A percentile compares a stretch with the other conserved stretches of the same genome.
Conservation (phyloP, 2,888 invertebrate genomes). For the Acrobasis consociella region DNA sequence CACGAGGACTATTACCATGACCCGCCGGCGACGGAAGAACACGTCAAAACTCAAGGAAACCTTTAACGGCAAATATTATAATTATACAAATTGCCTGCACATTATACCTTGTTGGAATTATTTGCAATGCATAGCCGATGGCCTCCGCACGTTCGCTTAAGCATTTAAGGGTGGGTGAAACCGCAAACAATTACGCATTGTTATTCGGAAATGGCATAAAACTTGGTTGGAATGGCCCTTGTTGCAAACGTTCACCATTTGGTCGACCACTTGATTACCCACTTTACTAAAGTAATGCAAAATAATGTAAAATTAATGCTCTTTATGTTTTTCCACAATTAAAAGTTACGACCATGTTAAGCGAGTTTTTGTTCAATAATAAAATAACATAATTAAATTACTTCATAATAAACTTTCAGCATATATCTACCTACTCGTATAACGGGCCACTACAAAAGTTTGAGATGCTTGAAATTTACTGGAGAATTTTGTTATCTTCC, state of each 20-base stretch:
- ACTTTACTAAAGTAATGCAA: slow-evolving; percentile 4
- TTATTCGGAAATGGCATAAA: slow-evolving; percentile 26
- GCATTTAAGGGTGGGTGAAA: slow-evolving; percentile 37
- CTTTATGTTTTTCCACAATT: background rate
- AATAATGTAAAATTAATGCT: slow-evolving; percentile 6
- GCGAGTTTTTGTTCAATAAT: background rate
- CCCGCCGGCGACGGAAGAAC: slow-evolving; percentile 31
- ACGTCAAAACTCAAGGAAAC: slow-evolving; percentile 27
- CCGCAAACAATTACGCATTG: slow-evolving; percentile 36
- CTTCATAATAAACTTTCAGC: no score
- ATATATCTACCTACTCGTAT: no score
- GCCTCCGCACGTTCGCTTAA: slow-evolving; percentile 32
- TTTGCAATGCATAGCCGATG: slow-evolving; percentile 31
- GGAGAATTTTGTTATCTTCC: no score
- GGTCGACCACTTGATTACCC: slow-evolving; percentile 19
- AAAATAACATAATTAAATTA: no score
- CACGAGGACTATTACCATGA: background rate
- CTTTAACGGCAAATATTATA: slow-evolving; percentile 36
- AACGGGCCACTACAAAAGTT: no score
- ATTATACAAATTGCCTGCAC: slow-evolving; percentile 35
- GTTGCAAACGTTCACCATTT: slow-evolving; percentile 22
- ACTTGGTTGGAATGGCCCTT: slow-evolving; percentile 25
- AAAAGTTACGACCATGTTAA: background rate
- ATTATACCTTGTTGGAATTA: slow-evolving; percentile 37
- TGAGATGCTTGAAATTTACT: no score